Evolutionary conservation across 2,797 vertebrate genomes (phyloP).

Genomic region (Pitangus sulphuratus): DNA sequence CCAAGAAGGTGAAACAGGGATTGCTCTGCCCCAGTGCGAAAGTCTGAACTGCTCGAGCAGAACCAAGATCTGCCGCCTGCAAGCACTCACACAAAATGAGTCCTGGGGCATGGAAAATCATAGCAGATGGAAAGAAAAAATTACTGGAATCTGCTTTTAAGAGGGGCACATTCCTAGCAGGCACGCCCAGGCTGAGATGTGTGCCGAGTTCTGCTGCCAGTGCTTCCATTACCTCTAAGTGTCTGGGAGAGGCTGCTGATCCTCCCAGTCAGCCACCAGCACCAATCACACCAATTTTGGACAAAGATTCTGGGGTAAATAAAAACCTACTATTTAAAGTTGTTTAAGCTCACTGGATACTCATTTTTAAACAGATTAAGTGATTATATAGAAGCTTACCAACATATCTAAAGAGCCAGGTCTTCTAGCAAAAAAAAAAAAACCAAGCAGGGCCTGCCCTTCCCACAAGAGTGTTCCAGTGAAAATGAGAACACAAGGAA

Average conservation of each 20-base stretch:
- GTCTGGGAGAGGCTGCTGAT: neutral
- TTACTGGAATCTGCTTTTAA: neutral
- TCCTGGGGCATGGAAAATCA: neutral
- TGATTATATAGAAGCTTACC: neutral
- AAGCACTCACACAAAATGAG: neutral
- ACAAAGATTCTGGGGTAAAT: neutral
- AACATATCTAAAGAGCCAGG: neutral
- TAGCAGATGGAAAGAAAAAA: neutral
- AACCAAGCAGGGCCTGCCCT: neutral
- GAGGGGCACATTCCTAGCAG: neutral
- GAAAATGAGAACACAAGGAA: neutral
- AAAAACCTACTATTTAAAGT: neutral
- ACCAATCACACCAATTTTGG: neutral
- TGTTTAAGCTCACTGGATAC: neutral
- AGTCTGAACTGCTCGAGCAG: neutral
- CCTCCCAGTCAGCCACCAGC: neutral
- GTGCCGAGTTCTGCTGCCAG: neutral
- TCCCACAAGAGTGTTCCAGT: neutral
- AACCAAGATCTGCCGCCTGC: neutral
- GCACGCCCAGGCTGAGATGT: accelerated
- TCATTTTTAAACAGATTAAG: constrained; percentile 7
- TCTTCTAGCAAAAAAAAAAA: neutral
- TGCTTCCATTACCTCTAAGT: neutral
- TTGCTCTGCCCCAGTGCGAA: neutral
- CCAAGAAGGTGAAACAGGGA: neutral